These are phyloP conservation scores for Morelia viridis DNA, from an alignment of 2,797 vertebrate genomes.

Conservation along the genomic window DNA sequence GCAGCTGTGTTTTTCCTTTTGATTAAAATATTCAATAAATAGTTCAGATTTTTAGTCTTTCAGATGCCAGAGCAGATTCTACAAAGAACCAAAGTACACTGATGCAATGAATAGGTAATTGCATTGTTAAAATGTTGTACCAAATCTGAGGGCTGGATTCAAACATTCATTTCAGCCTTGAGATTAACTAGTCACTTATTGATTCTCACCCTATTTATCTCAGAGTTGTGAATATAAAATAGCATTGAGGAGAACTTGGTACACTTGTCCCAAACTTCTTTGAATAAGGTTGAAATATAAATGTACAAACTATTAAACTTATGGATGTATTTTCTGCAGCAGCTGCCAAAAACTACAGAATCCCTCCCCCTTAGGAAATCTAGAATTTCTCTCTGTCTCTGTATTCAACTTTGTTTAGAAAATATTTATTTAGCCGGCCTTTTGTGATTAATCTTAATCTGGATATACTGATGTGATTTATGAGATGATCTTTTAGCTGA, in stretches of 20 bases:
- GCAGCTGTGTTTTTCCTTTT: not conserved
- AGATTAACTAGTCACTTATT: not conserved
- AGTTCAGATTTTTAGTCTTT: not conserved
- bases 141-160: no score
- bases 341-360: not conserved
- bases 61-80: not conserved
- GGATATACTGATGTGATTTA: not conserved
- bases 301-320: not conserved
- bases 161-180: no score
- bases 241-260: not conserved
- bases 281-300: not conserved
- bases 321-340: not conserved
- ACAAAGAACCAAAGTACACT: not conserved
- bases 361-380: not conserved
- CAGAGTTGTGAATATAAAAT: not conserved
- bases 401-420: not conserved
- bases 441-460: not conserved
- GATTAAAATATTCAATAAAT: not conserved
- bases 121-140: no score
- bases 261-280: not conserved
- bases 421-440: constrained; percentile 7
- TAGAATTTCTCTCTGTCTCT: not conserved
- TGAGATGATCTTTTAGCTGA: not conserved
- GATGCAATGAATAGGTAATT: not conserved
- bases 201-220: not conserved